These are phyloP conservation scores for Bubo bubo DNA, from an alignment of 2,113 vertebrate species.

Conservation along the genomic window DNA sequence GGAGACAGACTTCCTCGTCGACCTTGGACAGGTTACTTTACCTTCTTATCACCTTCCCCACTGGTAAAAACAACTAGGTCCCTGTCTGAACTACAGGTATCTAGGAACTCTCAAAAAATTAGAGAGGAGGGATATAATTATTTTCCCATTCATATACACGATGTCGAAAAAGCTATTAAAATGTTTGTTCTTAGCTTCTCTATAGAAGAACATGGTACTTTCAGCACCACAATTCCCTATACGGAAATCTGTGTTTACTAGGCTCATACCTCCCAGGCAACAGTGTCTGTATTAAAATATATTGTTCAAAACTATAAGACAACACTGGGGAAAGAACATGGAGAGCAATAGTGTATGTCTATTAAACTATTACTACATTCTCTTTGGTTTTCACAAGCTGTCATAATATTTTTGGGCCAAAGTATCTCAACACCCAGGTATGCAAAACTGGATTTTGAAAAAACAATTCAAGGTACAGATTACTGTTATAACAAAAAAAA, in stretches of 20 bases:
- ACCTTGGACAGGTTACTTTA: not conserved
- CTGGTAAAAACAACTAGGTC: not conserved
- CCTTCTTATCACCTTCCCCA: not conserved
- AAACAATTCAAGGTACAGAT: not conserved
- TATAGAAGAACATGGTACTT: not conserved
- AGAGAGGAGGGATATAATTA: not conserved
- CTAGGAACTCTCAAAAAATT: not conserved
- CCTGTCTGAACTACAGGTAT: not conserved
- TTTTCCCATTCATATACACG: rapidly evolving
- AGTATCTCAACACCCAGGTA: not conserved
- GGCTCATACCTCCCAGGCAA: not conserved
- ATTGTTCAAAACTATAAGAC: not conserved
- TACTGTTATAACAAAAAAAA: not conserved
- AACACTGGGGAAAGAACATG: not conserved
- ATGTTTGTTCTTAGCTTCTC: not conserved
- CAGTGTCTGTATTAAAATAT: not conserved
- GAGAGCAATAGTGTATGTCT: not conserved
- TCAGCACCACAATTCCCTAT: not conserved
- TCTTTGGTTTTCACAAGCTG: not conserved
- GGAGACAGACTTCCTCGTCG: not conserved
- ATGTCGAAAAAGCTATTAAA: not conserved
- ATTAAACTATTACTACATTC: not conserved
- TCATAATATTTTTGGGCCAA: not conserved
- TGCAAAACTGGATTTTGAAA: not conserved
- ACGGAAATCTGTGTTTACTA: not conserved